Base-by-base conservation (phyloP, 2,797 vertebrate genomes). In the Erethizon dorsatum region DNA sequence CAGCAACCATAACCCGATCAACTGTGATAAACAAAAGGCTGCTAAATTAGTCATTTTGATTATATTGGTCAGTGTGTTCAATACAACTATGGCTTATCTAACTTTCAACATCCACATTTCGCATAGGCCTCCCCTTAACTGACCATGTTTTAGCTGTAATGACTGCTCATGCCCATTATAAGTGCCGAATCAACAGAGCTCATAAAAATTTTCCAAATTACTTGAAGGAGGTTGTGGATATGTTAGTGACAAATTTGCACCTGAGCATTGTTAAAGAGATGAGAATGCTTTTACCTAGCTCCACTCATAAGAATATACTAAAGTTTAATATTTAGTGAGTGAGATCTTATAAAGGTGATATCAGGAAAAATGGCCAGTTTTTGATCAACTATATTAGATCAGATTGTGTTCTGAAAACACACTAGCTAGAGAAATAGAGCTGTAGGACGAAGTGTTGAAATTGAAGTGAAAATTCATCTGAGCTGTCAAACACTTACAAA, bases 41-140 rank as follows among this genome's bases (percentile, higher is more conserved):
- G 54, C 41, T 91, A 84, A 79, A 78, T 90, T 87, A 82, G 67
- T 22, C 52, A 69, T 88, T 90, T 94, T 63, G 52, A 91, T 79
- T 61, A 26, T 31, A 88, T 90, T 22, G 41, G 92, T 85, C 78
- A 80, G 24, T 52, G 92, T 92, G 61, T 92, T 94, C 78, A 63
- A 57, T 90, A 71, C 6, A 56, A 89, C 37, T 65, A 50, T 45
- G 4, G 17, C 22, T 96, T 92, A 77, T 95, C 82, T 94, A 67
- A 96, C 52, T 90, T 93, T 89, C 83, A 89, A 91, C 31, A 83
- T 20, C 20, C 37, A 52, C n/a, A 20, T 18, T 69, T 7, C 18
- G n/a, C 5, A 14, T 67, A 33, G 31, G 13, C 28, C 13, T 22
- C 2, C 26, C 57, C 56, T 91, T 75, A 92, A 84, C 57, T 18